Conservation (phyloP, 1,140 invertebrate genomes). For the Listronotus bonariensis region DNA sequence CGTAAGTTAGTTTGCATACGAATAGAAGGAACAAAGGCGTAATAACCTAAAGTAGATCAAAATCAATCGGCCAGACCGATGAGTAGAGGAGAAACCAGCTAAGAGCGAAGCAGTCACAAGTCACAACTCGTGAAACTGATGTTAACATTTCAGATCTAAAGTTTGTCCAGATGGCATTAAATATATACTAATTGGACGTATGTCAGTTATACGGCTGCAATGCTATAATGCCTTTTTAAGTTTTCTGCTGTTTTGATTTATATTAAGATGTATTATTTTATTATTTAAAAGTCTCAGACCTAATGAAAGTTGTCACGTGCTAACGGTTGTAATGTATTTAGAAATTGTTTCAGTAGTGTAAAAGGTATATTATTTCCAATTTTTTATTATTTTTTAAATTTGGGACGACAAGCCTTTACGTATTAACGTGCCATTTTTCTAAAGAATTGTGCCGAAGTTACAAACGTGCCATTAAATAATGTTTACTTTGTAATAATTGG, state of each 20-base stretch:
- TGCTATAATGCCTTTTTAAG: constrained; percentile 19
- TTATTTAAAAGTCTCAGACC: no score
- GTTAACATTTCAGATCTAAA: constrained; percentile 44
- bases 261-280: no score
- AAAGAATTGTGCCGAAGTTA: no score
- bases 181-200: constrained; percentile 49
- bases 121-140: constrained; percentile 27
- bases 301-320: no score
- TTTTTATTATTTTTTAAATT: no score
- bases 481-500: no score
- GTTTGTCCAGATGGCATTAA: constrained; percentile 47
- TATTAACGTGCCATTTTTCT: no score
- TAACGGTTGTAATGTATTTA: no score
- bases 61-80: constrained; percentile 42
- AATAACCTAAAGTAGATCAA: constrained; percentile 49
- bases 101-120: constrained; percentile 36
- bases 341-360: no score
- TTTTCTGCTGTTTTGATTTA: constrained; percentile 7
- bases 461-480: no score
- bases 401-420: no score
- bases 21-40: constrained; percentile 48
- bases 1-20: constrained; percentile 39
- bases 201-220: constrained; percentile 34
- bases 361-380: no score
- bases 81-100: constrained; percentile 37